A percentile compares a stretch with the other conserved stretches of the same genome.
Conservation (phyloP, 2,113 vertebrate genomes). For the Poeciliopsis prolifica region DNA sequence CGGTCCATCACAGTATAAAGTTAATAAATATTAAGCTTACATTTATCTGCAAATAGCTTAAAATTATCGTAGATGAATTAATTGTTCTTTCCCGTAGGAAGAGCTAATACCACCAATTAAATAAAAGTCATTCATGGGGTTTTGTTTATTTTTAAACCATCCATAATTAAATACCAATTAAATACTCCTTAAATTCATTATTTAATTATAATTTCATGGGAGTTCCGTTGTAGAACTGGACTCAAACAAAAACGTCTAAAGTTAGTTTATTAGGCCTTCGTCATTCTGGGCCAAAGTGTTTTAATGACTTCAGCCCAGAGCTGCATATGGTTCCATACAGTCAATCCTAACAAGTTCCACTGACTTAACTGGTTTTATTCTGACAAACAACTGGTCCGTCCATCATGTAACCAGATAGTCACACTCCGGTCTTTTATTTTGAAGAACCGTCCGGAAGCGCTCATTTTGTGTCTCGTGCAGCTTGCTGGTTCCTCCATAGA, state of each 20-base stretch:
- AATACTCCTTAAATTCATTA: not conserved
- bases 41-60: not conserved
- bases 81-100: not conserved
- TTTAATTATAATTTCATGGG: no score
- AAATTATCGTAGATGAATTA: not conserved
- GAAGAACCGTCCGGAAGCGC: conserved; percentile 37
- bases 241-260: no score
- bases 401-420: accelerated
- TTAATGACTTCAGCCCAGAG: not conserved
- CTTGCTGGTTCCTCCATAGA: not conserved
- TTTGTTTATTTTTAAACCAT: not conserved
- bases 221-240: no score
- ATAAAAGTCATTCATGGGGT: not conserved
- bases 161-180: not conserved
- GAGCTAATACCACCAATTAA: not conserved
- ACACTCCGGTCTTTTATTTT: conserved; percentile 15
- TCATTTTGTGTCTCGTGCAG: not conserved
- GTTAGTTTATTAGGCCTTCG: no score
- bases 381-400: not conserved
- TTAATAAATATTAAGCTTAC: not conserved
- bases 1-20: not conserved
- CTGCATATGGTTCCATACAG: not conserved
- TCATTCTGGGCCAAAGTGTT: no score
- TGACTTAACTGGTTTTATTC: conserved; percentile 14
- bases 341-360: no score